A percentile compares a stretch with the other conserved stretches of the same genome.
Evolutionary conservation across 2,797 vertebrate genomes (phyloP).

Genomic region (Acestrorhynchus altus): DNA sequence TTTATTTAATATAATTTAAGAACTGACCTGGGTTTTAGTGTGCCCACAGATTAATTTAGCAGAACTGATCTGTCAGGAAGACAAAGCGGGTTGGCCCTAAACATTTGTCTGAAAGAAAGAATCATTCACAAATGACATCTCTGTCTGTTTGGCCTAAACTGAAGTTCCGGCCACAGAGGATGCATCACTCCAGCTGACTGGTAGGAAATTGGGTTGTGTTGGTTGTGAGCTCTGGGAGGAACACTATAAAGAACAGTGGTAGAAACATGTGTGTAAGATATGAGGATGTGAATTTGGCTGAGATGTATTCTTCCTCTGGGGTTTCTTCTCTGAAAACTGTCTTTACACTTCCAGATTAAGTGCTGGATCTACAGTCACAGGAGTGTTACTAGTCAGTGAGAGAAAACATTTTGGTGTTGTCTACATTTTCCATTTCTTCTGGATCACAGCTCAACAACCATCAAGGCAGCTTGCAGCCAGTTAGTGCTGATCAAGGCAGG

Average conservation of each 20-base stretch:
- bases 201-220: not conserved
- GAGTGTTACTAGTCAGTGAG: not conserved
- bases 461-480: not conserved
- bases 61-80: not conserved
- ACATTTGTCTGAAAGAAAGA: not conserved
- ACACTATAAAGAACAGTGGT: no score
- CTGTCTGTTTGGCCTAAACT: no score
- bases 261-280: not conserved
- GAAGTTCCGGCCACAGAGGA: no score
- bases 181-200: not conserved
- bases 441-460: not conserved
- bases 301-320: not conserved
- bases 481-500: no score
- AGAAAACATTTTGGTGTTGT: not conserved
- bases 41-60: no score
- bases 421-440: not conserved
- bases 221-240: not conserved
- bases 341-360: conserved; percentile 7
- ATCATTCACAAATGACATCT: not conserved
- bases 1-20: no score
- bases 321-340: not conserved
- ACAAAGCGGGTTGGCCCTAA: not conserved
- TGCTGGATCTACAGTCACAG: not conserved
- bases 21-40: no score
- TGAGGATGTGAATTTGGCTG: not conserved